Percentiles rank a stretch among this genome's conserved stretches.
phyloP scores from a whole-genome alignment of 2,888 invertebrate species.

The Ennomos erosarius region DNA sequence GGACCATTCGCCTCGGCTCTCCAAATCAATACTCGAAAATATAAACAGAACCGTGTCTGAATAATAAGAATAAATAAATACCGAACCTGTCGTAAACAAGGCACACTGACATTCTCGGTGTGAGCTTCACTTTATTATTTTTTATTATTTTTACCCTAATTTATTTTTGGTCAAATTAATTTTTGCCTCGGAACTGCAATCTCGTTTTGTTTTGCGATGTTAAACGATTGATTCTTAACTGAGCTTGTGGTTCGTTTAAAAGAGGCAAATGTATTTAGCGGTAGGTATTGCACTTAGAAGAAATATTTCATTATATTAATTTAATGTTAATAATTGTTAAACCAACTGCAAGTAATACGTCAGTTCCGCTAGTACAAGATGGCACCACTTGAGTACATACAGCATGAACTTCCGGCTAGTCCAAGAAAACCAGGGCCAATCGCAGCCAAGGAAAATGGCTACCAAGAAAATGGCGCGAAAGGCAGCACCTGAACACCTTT shows the following conservation, averaged over 20 bases:
- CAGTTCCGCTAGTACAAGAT: too few relatives aligned
- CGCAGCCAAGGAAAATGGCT: too few relatives aligned
- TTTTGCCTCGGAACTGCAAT: constrained; percentile 55
- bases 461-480: too few relatives aligned
- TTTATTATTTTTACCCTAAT: constrained; percentile 35
- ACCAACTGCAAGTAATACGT: too few relatives aligned
- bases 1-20: constrained; percentile 18
- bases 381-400: too few relatives aligned
- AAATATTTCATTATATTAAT: too few relatives aligned
- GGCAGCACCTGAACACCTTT: too few relatives aligned
- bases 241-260: constrained; percentile 8
- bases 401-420: too few relatives aligned
- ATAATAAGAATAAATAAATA: constrained; percentile 70
- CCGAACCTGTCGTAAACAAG: constrained; percentile 60
- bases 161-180: constrained; percentile 60
- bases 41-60: constrained; percentile 50
- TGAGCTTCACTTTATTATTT: constrained; percentile 51
- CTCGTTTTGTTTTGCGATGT: constrained; percentile 56
- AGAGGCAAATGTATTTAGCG: constrained; percentile 1
- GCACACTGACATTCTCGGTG: constrained; percentile 56
- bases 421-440: too few relatives aligned
- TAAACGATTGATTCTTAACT: constrained; percentile 56
- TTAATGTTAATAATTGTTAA: too few relatives aligned
- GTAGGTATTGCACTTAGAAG: too few relatives aligned
- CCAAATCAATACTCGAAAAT: constrained; percentile 49